These are phyloP conservation scores for Lagocephalus sceleratus DNA, from an alignment of 2,797 vertebrate genomes.

Conservation along the genomic window DNA sequence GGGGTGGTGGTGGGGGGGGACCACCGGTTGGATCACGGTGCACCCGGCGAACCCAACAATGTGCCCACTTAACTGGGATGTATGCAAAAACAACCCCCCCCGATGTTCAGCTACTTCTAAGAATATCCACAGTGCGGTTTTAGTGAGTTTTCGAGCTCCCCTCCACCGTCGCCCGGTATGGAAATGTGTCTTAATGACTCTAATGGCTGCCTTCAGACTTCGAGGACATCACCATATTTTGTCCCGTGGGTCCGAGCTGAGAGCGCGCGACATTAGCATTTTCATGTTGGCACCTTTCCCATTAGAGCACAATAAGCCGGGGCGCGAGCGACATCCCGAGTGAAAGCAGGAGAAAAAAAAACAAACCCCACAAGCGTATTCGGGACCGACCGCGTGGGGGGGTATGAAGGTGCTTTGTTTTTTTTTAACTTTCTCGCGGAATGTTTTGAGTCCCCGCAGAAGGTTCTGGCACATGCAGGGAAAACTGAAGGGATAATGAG, in stretches of 20 bases:
- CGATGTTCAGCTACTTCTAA: conserved; percentile 22
- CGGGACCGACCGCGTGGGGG: too few species aligned
- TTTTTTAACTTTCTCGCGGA: too few species aligned
- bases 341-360: too few species aligned
- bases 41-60: conserved; percentile 64
- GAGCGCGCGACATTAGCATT: conserved; percentile 58
- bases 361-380: too few species aligned
- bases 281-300: conserved; percentile 55
- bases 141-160: conserved; percentile 16
- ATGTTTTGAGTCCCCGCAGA: too few species aligned
- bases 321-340: too few species aligned
- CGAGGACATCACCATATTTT: conserved; percentile 56
- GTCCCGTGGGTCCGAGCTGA: conserved; percentile 45
- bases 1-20: neutral
- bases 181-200: conserved; percentile 57
- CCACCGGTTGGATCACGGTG: conserved; percentile 51
- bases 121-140: too few species aligned
- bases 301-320: conserved; percentile 40
- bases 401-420: too few species aligned
- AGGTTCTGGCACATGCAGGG: too few species aligned
- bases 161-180: conserved; percentile 18
- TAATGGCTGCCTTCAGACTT: conserved; percentile 58
- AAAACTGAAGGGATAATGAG: too few species aligned
- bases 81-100: conserved; percentile 59
- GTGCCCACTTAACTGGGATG: too few species aligned